Evolutionary conservation across 2,797 vertebrate species (phyloP).

Genomic region (Acipenser transmontanus): DNA sequence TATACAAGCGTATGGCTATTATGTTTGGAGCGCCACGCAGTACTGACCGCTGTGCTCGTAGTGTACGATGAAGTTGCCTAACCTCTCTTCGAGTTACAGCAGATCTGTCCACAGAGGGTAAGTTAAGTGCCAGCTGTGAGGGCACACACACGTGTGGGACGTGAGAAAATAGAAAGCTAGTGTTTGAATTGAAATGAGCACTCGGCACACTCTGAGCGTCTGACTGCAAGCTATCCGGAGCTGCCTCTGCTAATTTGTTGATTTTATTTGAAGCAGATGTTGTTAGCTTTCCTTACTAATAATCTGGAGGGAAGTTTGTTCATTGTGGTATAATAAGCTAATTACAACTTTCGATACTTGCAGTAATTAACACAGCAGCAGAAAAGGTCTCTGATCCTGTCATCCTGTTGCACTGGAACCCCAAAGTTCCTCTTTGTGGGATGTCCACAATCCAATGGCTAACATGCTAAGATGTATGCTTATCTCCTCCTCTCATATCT

Average conservation of each 20-base stretch:
- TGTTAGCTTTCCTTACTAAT: conserved; percentile 77
- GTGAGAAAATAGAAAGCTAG: conserved; percentile 65
- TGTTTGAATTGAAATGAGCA: conserved; percentile 57
- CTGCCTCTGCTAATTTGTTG: conserved; percentile 74
- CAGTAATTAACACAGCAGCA: conserved; percentile 77
- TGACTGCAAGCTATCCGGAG: conserved; percentile 78
- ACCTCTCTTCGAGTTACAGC: conserved; percentile 65
- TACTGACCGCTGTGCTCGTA: no score
- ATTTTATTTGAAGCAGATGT: conserved; percentile 82
- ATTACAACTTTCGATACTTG: conserved; percentile 80
- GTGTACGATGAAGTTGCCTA: no score
- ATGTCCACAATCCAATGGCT: no score
- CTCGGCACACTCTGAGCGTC: conserved; percentile 75
- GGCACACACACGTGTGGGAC: conserved; percentile 71
- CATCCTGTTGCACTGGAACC: conserved; percentile 57
- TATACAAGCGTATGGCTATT: no score
- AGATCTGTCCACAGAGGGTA: conserved; percentile 53
- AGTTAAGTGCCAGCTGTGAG: conserved; percentile 75
- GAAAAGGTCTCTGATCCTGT: conserved; percentile 76
- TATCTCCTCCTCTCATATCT: no score
- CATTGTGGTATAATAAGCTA: conserved; percentile 80
- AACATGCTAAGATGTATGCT: no score
- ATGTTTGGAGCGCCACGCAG: no score
- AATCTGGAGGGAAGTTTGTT: conserved; percentile 75
- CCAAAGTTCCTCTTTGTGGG: no score